A percentile compares a stretch with the other conserved stretches of the same genome.
phyloP scores from a whole-genome alignment of 53 echinoderm and acorn worm genomes.

The Patiria pectinifera region DNA sequence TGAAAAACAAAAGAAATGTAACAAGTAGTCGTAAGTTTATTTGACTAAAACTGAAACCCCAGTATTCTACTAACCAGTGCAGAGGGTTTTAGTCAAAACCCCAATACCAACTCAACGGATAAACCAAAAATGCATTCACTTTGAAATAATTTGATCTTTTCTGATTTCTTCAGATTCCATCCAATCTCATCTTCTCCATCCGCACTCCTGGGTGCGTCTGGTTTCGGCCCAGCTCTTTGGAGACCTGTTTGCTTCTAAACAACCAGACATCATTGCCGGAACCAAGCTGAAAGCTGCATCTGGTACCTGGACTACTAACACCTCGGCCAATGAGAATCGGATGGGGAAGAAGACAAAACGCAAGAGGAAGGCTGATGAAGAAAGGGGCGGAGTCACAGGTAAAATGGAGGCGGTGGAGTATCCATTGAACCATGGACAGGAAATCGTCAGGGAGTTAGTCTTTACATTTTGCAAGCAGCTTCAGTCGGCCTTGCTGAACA shows the following conservation, averaged over 20 bases:
- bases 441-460: constrained; percentile 60
- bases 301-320: constrained; percentile 13
- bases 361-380: constrained; percentile 33
- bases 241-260: constrained; percentile 85
- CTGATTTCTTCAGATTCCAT: constrained; percentile 66
- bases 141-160: background rate
- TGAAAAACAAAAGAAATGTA: too few species aligned
- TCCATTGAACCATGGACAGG: constrained; percentile 38
- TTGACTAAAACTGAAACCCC: too few species aligned
- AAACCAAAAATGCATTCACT: too few species aligned
- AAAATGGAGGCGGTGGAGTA: constrained; percentile 25
- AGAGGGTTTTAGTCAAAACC: too few species aligned
- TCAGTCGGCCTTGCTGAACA: constrained; percentile 71
- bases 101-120: too few species aligned
- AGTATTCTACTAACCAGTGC: too few species aligned
- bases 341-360: constrained; percentile 37
- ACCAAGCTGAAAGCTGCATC: constrained; percentile 1
- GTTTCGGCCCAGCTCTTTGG: constrained; percentile 88
- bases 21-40: too few species aligned
- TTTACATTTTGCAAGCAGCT: constrained; percentile 87
- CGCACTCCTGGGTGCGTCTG: constrained; percentile 91
- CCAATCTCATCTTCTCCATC: constrained; percentile 86
- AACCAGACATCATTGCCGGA: constrained; percentile 66
- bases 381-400: background rate
- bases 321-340: background rate